Conservation (phyloP, 2,888 invertebrate species). For the Athalia circularis region DNA sequence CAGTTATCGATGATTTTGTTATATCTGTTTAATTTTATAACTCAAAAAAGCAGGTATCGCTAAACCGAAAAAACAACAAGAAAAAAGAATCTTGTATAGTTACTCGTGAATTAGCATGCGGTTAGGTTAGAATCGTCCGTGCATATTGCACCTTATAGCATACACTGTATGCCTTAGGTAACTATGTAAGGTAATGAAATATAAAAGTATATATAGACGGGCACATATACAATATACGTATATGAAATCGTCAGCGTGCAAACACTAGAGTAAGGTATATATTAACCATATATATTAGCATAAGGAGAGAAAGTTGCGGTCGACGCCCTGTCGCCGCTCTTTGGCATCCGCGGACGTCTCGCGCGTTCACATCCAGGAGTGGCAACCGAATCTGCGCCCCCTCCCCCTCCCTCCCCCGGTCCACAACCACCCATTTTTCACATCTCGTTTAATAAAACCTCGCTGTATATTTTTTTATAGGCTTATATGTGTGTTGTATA, state of each 20-base stretch:
- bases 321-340: conserved; percentile 42
- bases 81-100: too few relatives aligned
- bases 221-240: background rate
- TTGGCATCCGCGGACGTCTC: conserved; percentile 31
- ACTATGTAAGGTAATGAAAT: background rate
- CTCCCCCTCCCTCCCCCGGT: background rate
- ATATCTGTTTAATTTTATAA: too few relatives aligned
- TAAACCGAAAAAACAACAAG: too few relatives aligned
- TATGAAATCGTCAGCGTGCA: conserved; percentile 2
- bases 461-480: too few relatives aligned
- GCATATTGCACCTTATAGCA: too few relatives aligned
- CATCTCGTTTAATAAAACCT: too few relatives aligned
- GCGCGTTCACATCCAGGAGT: background rate
- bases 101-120: too few relatives aligned
- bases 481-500: background rate
- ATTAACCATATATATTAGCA: conserved; percentile 58
- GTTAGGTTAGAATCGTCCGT: too few relatives aligned
- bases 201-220: background rate
- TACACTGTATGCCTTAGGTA: too few relatives aligned
- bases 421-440: background rate
- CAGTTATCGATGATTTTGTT: too few relatives aligned
- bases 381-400: conserved; percentile 30
- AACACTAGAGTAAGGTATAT: conserved; percentile 19
- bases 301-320: conserved; percentile 70
- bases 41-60: too few relatives aligned